Evolutionary conservation across 2,113 vertebrate genomes (phyloP), one percentile per base, ranked within the genome.

Genomic region (Actenoides hombroni): DNA sequence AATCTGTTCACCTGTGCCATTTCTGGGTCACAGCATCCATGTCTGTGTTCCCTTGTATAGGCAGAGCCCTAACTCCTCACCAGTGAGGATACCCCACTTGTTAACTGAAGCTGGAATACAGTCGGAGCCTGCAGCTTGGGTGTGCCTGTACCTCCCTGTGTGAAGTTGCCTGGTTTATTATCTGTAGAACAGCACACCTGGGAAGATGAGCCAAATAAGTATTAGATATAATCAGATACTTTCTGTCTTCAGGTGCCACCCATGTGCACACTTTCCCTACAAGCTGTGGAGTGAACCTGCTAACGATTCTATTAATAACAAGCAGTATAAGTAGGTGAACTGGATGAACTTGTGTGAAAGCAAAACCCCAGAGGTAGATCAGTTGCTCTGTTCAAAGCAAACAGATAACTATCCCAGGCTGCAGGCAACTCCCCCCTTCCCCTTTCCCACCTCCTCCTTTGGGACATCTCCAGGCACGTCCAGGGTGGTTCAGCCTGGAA

Each of bases 201-300:
- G 91, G 88, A 95, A 94, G 88, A 91, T 57, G 90, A 96, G 94
- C 96, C 95, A 94, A 95, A 8, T 10, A 78, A 49, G 54, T 87
- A 39, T 57, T 83, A 96, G 96, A 96, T 96, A 73, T 13, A 73
- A 97, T 97, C 96, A 96, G 91, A 95, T 87, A 83, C 78, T 91
- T 96, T 96, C 95, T 96, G 95, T 97, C 96, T 97, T 96, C 94
- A 89, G 92, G 91, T 96, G 95, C 96, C 96, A 96, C 95, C 96
- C 95, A 96, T 96, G 94, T 85, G 94, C 96, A 95, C 95, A 94
- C 95, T 94, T 96, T 85, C 95, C 86, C 94, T 92, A 95, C 49
- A 28, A 97, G 96, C 95, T 96, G 96, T 80, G 91, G 92, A 97
- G 70, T 92, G 96, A 97, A 96, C 95, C 95, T 96, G 95, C 94